A percentile compares a stretch with the other conserved stretches of the same genome.
Evolutionary conservation across 1,140 invertebrate genomes (phyloP).

Genomic region (Drosophila auraria): DNA sequence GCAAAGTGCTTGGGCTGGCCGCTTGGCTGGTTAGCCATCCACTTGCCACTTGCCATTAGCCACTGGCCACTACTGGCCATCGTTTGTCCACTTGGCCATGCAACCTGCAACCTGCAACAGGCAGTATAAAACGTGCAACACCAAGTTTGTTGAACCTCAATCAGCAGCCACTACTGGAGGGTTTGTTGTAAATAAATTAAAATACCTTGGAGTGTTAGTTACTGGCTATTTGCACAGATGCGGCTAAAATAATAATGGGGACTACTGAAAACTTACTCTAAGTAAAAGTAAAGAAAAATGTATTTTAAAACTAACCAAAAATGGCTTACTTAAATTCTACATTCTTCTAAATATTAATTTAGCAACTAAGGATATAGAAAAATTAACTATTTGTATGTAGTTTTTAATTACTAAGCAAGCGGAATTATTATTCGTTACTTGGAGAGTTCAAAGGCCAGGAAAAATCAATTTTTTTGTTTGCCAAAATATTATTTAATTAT

Average conservation of each 20-base stretch:
- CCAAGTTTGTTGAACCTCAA: conserved; percentile 50
- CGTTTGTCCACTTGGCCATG: conserved; percentile 73
- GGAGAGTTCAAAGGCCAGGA: background rate
- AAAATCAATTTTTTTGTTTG: background rate
- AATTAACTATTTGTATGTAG: too few relatives aligned
- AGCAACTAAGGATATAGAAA: too few relatives aligned
- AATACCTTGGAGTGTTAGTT: conserved; percentile 61
- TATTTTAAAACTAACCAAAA: background rate
- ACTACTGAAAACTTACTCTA: background rate
- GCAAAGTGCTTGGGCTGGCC: conserved; percentile 78
- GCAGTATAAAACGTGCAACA: conserved; percentile 21
- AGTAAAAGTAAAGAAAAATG: background rate
- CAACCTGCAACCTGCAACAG: conserved; percentile 52
- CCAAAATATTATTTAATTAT: background rate
- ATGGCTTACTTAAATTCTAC: background rate
- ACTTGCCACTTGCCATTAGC: conserved; percentile 53
- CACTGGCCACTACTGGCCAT: conserved; percentile 42
- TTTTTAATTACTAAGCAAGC: background rate
- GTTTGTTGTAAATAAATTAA: conserved; percentile 56
- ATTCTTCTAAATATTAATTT: background rate
- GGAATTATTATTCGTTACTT: background rate
- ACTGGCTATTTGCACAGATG: conserved; percentile 46
- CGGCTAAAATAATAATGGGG: background rate
- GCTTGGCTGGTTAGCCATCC: conserved; percentile 59
- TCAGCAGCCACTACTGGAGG: conserved; percentile 29